phyloP scores from a whole-genome alignment of 2,113 vertebrate species.

The Limanda limanda region DNA sequence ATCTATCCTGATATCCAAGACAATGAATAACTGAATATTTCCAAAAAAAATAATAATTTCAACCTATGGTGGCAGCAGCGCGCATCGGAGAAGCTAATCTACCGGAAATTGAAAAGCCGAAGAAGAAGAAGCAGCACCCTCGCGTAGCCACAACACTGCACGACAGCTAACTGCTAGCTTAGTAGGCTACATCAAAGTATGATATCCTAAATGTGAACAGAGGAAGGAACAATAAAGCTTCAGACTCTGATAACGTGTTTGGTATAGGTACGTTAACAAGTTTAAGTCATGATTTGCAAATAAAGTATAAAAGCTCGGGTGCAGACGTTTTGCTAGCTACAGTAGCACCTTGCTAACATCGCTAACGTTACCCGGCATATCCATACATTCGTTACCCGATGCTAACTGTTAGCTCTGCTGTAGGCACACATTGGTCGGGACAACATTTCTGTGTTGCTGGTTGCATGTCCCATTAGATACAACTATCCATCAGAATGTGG shows the following conservation, averaged over 20 bases:
- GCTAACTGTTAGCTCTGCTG: background rate
- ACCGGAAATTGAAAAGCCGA: background rate
- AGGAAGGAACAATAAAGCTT: slow-evolving; percentile 39
- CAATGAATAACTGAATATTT: too few species aligned
- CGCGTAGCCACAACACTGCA: background rate
- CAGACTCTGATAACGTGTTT: slow-evolving; percentile 36
- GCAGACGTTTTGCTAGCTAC: slow-evolving; percentile 28
- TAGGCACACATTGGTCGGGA: background rate
- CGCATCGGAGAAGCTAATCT: background rate
- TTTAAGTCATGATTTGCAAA: slow-evolving; percentile 40
- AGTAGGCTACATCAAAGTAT: slow-evolving; percentile 44
- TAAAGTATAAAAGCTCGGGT: background rate
- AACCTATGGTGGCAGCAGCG: slow-evolving; percentile 12
- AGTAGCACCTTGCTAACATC: slow-evolving; percentile 15
- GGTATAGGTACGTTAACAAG: slow-evolving; percentile 59
- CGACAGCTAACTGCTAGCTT: slow-evolving; percentile 11
- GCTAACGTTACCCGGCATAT: background rate
- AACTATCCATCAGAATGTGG: background rate
- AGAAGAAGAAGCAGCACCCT: slow-evolving; percentile 23
- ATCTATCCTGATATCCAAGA: too few species aligned
- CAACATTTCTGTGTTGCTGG: background rate
- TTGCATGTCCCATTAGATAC: background rate
- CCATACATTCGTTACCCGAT: background rate
- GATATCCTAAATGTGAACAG: slow-evolving; percentile 27
- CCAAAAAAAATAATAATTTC: too few species aligned